Base-by-base conservation (phyloP, 1,140 invertebrate genomes). In the Steinernema feltiae region DNA sequence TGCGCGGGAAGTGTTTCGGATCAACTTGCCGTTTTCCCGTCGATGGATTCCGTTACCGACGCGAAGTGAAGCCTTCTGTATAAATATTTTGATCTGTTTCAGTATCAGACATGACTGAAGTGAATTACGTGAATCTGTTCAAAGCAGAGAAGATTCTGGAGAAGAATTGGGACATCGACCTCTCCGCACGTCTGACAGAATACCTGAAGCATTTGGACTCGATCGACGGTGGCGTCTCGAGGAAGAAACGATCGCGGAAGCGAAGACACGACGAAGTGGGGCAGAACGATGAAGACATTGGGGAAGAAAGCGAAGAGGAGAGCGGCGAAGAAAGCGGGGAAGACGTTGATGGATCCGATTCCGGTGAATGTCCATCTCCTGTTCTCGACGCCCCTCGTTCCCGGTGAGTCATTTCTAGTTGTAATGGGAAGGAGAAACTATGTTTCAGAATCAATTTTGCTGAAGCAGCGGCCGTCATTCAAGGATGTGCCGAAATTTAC, bases 391-490 rank as follows among this genome's bases (percentile, higher is more conserved):
- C n/a, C n/a, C n/a, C n/a, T n/a, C n/a, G n/a, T n/a, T n/a, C n/a
- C n/a, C n/a, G n/a, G n/a, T n/a, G n/a, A n/a, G n/a, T n/a, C n/a
- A n/a, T n/a, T n/a, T n/a, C n/a, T n/a, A n/a, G n/a, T n/a, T n/a
- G n/a, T n/a, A n/a, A n/a, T n/a, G n/a, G n/a, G n/a, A n/a, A n/a
- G n/a, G n/a, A n/a, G n/a, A n/a, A n/a, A n/a, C n/a, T n/a, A n/a
- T n/a, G n/a, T 30, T 21, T 63, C 3, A 71, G 70, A 15, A 35
- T 71, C 7, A 71, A 71, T 27, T 71, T 71, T 21, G 70, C 70
- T 12, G 70, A 71, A 30, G 70, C 70, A 21, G 70, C 70, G 29
- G 70, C 46, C 70, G 46, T 71, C 3, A 63, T 71, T 63, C 70
- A 71, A 63, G 70, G 70, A 15, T 32, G 70, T 24, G 29, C 70